Evolutionary conservation across 2,888 invertebrate genomes (phyloP).

Genomic region (Ophraella communa): DNA sequence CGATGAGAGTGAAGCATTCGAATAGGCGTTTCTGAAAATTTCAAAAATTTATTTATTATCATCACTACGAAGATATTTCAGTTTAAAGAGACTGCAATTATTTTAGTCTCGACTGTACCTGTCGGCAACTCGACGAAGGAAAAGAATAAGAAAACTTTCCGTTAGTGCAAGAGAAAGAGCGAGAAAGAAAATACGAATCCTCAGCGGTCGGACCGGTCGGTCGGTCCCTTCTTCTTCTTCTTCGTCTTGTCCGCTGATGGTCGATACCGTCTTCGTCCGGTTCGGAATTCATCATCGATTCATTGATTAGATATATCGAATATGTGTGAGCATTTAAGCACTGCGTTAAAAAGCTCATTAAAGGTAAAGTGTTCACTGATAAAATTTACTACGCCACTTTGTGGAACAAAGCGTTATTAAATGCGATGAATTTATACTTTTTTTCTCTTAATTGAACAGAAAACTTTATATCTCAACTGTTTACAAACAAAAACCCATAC

Average conservation of each 20-base stretch:
- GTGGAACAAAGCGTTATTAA: background rate
- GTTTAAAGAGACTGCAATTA: conserved; percentile 38
- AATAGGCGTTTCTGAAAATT: background rate
- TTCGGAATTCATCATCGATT: conserved; percentile 58
- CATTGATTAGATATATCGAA: conserved; percentile 60
- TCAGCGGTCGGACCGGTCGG: conserved; percentile 56
- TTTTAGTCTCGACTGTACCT: conserved; percentile 50
- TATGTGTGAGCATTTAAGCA: conserved; percentile 52
- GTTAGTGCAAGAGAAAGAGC: conserved; percentile 26
- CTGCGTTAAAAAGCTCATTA: conserved; percentile 52
- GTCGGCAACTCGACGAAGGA: conserved; percentile 34
- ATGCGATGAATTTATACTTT: background rate
- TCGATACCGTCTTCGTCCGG: conserved; percentile 52
- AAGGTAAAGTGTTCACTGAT: conserved; percentile 41
- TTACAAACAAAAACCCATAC: no score
- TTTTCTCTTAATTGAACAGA: background rate
- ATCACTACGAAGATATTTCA: background rate
- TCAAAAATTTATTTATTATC: conserved; percentile 4
- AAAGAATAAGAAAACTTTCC: conserved; percentile 24
- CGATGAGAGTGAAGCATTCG: background rate
- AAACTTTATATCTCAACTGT: background rate
- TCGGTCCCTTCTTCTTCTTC: no score
- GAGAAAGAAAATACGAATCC: conserved; percentile 35
- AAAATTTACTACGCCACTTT: conserved; percentile 10
- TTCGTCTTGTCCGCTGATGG: conserved; percentile 45